Evolutionary conservation across 2,888 invertebrate genomes (phyloP).

Genomic region (Nymphalis polychloros): DNA sequence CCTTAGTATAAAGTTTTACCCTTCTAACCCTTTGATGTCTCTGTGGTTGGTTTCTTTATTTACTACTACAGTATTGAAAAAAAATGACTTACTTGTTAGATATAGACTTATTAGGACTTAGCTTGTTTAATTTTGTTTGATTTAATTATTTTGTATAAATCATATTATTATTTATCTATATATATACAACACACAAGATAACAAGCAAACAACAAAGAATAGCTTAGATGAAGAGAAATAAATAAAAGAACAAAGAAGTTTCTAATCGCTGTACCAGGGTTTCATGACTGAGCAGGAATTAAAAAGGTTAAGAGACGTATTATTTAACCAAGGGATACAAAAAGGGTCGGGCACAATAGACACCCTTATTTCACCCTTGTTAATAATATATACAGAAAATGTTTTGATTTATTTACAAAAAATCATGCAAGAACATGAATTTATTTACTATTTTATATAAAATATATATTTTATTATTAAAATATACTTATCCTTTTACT

Average conservation of each 20-base stretch:
- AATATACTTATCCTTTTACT: too few relatives aligned
- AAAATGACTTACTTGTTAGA: too few relatives aligned
- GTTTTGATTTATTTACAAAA: constrained; percentile 36
- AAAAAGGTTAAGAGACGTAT: constrained; percentile 44
- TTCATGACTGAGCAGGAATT: constrained; percentile 52
- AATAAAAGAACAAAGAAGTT: constrained; percentile 42
- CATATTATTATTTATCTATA: too few relatives aligned
- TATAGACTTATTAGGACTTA: too few relatives aligned
- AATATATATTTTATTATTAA: too few relatives aligned
- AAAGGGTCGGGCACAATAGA: constrained; percentile 51
- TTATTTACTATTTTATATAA: neutral
- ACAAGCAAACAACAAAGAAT: too few relatives aligned
- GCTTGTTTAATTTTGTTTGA: neutral
- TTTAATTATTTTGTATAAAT: neutral
- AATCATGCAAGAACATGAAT: neutral
- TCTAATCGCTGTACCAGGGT: constrained; percentile 61
- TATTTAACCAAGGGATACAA: constrained; percentile 47
- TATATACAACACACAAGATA: too few relatives aligned
- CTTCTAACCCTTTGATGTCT: constrained; percentile 51
- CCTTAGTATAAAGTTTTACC: constrained; percentile 52
- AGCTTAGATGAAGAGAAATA: constrained; percentile 14
- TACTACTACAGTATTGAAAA: too few relatives aligned
- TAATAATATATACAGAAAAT: constrained; percentile 37
- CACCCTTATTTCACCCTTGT: constrained; percentile 45
- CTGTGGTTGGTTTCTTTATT: neutral